These are phyloP conservation scores for Ormia ochracea DNA, from an alignment of 2,888 invertebrate genomes.

Conservation along the genomic window DNA sequence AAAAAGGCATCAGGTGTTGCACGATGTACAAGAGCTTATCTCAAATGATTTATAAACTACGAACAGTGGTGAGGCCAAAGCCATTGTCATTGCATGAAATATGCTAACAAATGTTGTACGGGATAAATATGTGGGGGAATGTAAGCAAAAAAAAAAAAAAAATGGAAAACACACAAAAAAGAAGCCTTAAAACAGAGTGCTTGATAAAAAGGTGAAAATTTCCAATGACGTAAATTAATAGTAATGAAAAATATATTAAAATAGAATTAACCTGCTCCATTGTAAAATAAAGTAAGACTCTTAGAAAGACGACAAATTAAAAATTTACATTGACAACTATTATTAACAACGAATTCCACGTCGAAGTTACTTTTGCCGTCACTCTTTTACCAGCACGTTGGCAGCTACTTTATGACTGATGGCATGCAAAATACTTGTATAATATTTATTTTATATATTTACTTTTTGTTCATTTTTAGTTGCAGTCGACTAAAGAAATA, in stretches of 20 bases:
- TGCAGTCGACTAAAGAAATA: constrained; percentile 35
- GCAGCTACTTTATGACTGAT: constrained; percentile 31
- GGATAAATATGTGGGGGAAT: neutral
- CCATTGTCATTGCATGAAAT: constrained; percentile 76
- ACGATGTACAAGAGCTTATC: constrained; percentile 74
- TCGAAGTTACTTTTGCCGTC: neutral
- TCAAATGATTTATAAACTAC: constrained; percentile 76
- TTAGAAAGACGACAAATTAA: too few species aligned
- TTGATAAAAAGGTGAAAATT: neutral
- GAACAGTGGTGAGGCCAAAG: constrained; percentile 73
- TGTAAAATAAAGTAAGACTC: too few species aligned
- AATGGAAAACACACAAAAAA: too few species aligned
- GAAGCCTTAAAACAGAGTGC: too few species aligned
- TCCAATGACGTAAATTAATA: neutral
- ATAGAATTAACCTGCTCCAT: too few species aligned
- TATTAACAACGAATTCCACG: too few species aligned
- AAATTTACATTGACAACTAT: too few species aligned
- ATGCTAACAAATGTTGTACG: constrained; percentile 66
- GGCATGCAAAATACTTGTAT: constrained; percentile 43
- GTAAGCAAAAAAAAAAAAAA: neutral
- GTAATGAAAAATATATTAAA: neutral
- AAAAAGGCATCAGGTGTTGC: constrained; percentile 73
- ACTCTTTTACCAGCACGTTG: neutral
- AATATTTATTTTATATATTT: constrained; percentile 36
- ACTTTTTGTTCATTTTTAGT: neutral